Conservation (phyloP, 2,888 invertebrate genomes). For the Drosophila gaucha region DNA sequence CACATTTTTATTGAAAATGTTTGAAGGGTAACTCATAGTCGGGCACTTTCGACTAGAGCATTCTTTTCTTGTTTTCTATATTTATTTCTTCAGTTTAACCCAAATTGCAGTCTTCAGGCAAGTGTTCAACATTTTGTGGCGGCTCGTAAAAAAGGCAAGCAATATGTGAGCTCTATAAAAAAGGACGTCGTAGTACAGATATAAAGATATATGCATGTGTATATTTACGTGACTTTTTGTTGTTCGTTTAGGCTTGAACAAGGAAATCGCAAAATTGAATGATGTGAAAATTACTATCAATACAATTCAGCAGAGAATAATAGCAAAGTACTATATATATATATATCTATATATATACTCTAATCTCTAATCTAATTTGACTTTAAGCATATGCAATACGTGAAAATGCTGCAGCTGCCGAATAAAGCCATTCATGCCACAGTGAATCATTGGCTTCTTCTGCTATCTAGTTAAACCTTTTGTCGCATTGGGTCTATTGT, state of each 20-base stretch:
- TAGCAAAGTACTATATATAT: background rate
- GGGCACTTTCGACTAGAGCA: background rate
- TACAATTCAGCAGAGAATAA: background rate
- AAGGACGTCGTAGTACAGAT: slow-evolving; percentile 13
- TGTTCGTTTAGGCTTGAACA: slow-evolving; percentile 23
- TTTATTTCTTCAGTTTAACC: background rate
- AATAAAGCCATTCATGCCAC: background rate
- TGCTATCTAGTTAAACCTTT: background rate
- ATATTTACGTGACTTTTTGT: slow-evolving; percentile 1
- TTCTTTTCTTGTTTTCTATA: background rate
- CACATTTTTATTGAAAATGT: too few species aligned
- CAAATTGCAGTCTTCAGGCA: slow-evolving; percentile 5
- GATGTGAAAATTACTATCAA: background rate
- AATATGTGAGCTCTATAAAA: slow-evolving; percentile 13
- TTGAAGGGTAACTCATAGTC: background rate
- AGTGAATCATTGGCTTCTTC: slow-evolving; percentile 6
- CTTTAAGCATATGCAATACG: background rate
- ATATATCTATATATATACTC: background rate
- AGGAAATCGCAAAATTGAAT: slow-evolving; percentile 29
- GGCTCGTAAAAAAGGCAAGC: slow-evolving; percentile 5
- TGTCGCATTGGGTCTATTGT: background rate
- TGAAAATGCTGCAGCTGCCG: background rate
- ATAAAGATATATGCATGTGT: slow-evolving; percentile 9
- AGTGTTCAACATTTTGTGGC: slow-evolving; percentile 15
- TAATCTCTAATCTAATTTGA: background rate